Conservation (phyloP, 2,113 vertebrate genomes). For the Chauna torquata region DNA sequence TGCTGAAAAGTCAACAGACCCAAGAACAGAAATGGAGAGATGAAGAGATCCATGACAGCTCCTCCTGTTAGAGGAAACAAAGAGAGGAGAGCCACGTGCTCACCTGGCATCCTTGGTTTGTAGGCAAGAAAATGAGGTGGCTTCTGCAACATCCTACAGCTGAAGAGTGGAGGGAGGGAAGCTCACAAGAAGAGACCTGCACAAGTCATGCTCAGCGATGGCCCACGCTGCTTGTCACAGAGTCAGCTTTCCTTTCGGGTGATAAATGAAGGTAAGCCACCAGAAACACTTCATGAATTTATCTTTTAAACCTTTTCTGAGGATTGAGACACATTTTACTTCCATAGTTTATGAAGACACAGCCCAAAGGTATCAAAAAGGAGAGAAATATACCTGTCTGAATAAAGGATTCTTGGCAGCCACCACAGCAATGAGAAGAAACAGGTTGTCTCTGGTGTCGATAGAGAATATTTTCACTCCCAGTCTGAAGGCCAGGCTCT, state of each 20-base stretch:
- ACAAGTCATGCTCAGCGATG: fast-evolving
- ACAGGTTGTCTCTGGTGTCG: background rate
- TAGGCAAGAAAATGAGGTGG: background rate
- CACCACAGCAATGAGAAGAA: background rate
- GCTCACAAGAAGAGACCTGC: background rate
- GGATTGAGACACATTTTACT: background rate
- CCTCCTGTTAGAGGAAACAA: background rate
- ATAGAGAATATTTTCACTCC: background rate
- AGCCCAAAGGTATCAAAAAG: background rate
- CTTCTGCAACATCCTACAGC: background rate
- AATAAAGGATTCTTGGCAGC: constrained; percentile 6
- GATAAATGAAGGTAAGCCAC: background rate
- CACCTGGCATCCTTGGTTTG: background rate
- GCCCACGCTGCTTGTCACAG: fast-evolving
- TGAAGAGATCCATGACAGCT: background rate
- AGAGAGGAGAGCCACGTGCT: background rate
- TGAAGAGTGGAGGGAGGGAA: background rate
- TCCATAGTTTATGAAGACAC: background rate
- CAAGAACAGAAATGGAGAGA: background rate
- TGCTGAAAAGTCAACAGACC: background rate
- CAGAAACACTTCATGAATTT: background rate
- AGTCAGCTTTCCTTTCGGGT: background rate
- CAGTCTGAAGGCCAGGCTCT: background rate
- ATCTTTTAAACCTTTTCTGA: background rate
- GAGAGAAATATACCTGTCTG: background rate